Base-by-base conservation (phyloP, 2,797 vertebrate genomes). In the Gephyroberyx darwinii region DNA sequence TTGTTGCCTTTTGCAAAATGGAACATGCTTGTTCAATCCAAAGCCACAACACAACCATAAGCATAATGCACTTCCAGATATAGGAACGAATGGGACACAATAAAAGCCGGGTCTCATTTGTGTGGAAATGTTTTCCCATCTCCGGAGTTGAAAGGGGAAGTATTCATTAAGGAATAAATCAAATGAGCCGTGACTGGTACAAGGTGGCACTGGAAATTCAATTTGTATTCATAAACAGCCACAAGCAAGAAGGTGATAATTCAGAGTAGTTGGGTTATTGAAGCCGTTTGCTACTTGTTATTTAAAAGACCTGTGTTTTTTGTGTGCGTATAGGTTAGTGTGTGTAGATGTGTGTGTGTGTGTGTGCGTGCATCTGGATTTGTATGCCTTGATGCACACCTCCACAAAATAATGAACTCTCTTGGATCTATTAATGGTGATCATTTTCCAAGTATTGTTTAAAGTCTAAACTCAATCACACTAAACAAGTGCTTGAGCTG, bases 211-310 rank as follows among this genome's bases (percentile, higher is more conserved):
- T 47, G 66, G 74, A 91, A 93, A 93, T 92, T 92, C 93, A 93
- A 95, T 94, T 94, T 93, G 91, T 92, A 90, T 93, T 91, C 90
- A 91, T 86, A 91, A 91, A 92, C 88, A 89, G 90, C 90, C 89
- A 91, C 86, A 30, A 91, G 89, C 88, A 82, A 78, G 84, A 77
- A 87, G 90, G 86, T 87, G 91, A 93, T 93, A 88, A 92, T 93
- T 94, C 90, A 91, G 80, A 86, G 71, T 81, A 90, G 89, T 86
- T 86, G 85, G 83, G 86, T 88, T 76, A 81, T 84, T 81, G 81
- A 79, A 88, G 86, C 86, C 88, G 86, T 86, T 84, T 80, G 72
- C 58, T 60, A 77, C 69, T 71, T 87, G 84, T 93, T 92, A 92
- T 92, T 92, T 91, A 90, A 90, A 76, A 86, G 71, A 69, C 68